Conservation (phyloP, 2,113 vertebrate species). For the Arenaria interpres region DNA sequence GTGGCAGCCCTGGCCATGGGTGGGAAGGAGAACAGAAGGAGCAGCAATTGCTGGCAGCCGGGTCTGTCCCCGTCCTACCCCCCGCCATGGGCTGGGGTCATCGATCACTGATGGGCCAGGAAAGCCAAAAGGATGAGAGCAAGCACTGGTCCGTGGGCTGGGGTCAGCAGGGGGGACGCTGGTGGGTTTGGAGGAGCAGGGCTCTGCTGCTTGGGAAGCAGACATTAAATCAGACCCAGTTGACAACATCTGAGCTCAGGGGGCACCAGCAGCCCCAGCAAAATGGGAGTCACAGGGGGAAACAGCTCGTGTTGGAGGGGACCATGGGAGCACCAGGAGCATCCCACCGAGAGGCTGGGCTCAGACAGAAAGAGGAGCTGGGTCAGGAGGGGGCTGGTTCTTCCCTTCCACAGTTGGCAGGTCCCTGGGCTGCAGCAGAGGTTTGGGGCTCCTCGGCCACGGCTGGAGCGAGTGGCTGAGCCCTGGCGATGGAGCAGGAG, state of each 20-base stretch:
- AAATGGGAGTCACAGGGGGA: not conserved
- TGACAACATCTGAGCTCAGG: not conserved
- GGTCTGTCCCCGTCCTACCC: no score
- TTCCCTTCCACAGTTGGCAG: not conserved
- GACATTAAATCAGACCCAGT: not conserved
- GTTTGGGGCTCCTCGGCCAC: not conserved
- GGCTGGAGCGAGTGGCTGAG: rapidly evolving
- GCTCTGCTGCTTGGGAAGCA: not conserved
- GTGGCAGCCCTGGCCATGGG: not conserved
- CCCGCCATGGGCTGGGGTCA: not conserved
- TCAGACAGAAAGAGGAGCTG: not conserved
- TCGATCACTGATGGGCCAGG: not conserved
- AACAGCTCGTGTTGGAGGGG: not conserved
- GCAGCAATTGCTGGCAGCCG: not conserved
- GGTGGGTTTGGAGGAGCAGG: not conserved
- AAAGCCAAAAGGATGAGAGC: not conserved
- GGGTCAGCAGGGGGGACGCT: not conserved
- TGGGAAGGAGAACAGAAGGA: not conserved
- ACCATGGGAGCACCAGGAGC: not conserved
- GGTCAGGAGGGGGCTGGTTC: not conserved
- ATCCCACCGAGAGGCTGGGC: not conserved
- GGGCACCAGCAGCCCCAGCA: not conserved
- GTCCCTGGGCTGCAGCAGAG: not conserved
- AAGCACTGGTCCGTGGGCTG: rapidly evolving
- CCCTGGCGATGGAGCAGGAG: rapidly evolving